Base-by-base conservation (phyloP, 2,797 vertebrate genomes). In the Anas bernieri region DNA sequence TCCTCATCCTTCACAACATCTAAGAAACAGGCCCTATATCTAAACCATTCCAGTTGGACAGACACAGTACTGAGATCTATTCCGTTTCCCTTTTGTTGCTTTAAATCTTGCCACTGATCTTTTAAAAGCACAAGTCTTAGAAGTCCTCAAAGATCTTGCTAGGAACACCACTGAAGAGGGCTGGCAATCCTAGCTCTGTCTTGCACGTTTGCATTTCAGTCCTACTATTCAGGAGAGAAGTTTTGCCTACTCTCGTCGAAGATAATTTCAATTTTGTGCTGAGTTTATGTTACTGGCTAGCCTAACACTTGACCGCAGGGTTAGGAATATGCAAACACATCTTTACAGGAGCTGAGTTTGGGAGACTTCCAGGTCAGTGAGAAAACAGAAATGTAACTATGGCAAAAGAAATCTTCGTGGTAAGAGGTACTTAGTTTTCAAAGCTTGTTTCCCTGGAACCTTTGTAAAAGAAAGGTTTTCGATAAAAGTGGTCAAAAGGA, bases 161-260 rank as follows among this genome's bases (percentile, higher is more conserved):
- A 4, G 0, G 23, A 20, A 9, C 35, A 25, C 14, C 46, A 43
- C 31, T 1, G 2, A 76, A 35, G 8, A 56, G 37, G 41, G 67
- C 8, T 7, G 4, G 10, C 61, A 39, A 45, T 22, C 22, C 33
- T 21, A n/a, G 13, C 20, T 68, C 31, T 77, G 17, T 39, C 35
- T 43, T 50, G 35, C 28, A 22, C 2, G 4, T 33, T 70, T 45
- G 5, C 7, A 2, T 37, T 25, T 90, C 63, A 8, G 7, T 45
- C 9, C 48, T 61, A 48, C 35, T 28, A 48, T 23, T 70, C 15
- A 18, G 21, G 21, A 79, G 6, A 72, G 0, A 50, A 68, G 4
- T 48, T 77, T 69, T 62, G 9, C 63, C 70, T 50, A 35, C 50
- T 54, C 41, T 78, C 58, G 30, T 26, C 17, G 50, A 63, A 66